Evolutionary conservation across 2,113 vertebrate genomes (phyloP).

Genomic region (Promerops cafer): DNA sequence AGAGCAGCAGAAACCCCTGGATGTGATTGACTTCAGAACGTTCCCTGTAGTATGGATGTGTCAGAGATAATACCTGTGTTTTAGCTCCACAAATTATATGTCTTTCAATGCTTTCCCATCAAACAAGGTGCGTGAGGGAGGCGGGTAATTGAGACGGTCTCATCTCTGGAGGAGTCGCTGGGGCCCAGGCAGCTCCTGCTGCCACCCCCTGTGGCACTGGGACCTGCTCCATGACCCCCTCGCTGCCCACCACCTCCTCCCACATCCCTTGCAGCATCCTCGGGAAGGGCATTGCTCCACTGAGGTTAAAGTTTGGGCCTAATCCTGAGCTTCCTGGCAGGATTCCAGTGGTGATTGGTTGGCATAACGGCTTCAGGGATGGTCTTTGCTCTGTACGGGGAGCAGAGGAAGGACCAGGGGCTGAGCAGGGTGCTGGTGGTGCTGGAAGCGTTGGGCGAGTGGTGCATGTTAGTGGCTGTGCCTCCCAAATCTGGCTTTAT

Average conservation of each 20-base stretch:
- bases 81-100: slow-evolving; percentile 22
- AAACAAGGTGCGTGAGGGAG: neutral
- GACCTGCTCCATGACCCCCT: fast-evolving
- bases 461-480: neutral
- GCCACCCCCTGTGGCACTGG: fast-evolving
- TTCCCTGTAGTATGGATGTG: neutral
- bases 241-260: fast-evolving
- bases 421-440: neutral
- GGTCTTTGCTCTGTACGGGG: fast-evolving
- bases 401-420: neutral
- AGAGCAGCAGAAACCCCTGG: neutral
- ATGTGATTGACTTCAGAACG: neutral
- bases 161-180: fast-evolving
- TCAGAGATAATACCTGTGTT: slow-evolving; percentile 42
- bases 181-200: neutral
- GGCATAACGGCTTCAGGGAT: fast-evolving
- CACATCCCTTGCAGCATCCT: neutral
- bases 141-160: fast-evolving
- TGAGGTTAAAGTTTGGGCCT: no score
- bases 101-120: neutral
- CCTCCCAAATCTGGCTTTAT: neutral
- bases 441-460: fast-evolving
- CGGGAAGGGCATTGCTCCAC: fast-evolving
- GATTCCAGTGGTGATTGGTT: neutral
- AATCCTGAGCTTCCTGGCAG: neutral